A percentile compares a stretch with the other conserved stretches of the same genome.
Conservation (phyloP, 2,888 invertebrate genomes). For the Caenorhabditis sulstoni region DNA sequence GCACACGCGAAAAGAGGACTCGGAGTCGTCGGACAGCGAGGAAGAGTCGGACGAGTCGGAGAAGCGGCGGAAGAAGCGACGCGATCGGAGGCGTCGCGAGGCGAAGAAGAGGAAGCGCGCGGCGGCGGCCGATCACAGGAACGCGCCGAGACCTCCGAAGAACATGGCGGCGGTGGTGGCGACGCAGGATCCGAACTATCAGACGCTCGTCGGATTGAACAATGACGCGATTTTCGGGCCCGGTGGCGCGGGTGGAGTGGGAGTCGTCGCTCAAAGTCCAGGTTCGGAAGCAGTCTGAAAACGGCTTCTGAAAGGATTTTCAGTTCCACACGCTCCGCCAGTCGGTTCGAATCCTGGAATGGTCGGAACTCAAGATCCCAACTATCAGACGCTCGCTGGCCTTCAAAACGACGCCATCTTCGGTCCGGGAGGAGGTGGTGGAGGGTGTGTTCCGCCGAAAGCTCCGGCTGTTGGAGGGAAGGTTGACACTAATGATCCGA, state of each 20-base stretch:
- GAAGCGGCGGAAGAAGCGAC: background rate
- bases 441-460: conserved; percentile 16
- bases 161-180: conserved; percentile 25
- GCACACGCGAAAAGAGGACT: background rate
- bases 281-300: no score
- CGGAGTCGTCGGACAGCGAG: background rate
- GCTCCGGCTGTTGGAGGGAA: background rate
- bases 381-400: conserved; percentile 58
- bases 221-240: conserved; percentile 18
- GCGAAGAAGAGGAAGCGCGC: background rate
- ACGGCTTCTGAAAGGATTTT: no score
- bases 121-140: background rate
- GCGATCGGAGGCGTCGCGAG: background rate
- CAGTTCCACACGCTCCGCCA: background rate
- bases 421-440: conserved; percentile 22
- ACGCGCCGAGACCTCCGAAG: conserved; percentile 21
- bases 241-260: background rate
- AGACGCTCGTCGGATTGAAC: conserved; percentile 25
- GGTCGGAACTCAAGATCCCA: conserved; percentile 54
- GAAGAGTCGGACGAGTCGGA: conserved; percentile 4
- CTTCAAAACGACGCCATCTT: conserved; percentile 29
- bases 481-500: background rate
- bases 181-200: conserved; percentile 32
- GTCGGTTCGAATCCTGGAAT: conserved; percentile 36
- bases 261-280: background rate